Percentiles rank a stretch among this genome's conserved stretches.
Conservation (phyloP, 1,140 invertebrate genomes). For the Capitella teleta region DNA sequence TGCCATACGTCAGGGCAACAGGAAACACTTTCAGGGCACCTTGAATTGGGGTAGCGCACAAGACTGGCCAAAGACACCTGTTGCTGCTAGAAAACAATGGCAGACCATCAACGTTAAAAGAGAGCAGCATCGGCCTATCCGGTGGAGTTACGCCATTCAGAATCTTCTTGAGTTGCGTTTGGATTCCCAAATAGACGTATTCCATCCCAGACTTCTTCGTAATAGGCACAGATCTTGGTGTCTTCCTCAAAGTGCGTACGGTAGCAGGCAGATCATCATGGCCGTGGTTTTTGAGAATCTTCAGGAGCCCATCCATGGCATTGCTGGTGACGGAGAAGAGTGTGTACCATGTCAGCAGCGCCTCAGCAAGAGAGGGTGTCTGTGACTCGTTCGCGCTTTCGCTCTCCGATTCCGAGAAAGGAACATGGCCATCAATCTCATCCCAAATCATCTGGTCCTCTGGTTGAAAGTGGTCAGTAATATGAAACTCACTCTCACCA, state of each 20-base stretch:
- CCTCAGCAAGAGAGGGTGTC: too few relatives aligned
- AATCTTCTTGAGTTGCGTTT: conserved; percentile 10
- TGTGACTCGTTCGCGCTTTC: too few relatives aligned
- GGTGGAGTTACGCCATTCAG: background rate
- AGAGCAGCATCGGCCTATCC: background rate
- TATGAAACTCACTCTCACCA: too few relatives aligned
- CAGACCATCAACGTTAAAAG: conserved; percentile 1
- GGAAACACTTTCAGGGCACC: background rate
- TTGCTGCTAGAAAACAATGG: background rate
- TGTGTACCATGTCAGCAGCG: too few relatives aligned
- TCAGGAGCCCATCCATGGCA: conserved; percentile 5
- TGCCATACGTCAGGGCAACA: background rate
- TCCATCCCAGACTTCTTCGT: conserved; percentile 4
- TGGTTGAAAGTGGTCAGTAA: too few relatives aligned
- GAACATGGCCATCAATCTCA: too few relatives aligned
- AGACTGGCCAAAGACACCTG: background rate
- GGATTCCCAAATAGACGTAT: background rate
- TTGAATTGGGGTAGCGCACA: background rate
- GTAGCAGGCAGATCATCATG: conserved; percentile 4
- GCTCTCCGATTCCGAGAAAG: too few relatives aligned
- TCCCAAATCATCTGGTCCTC: too few relatives aligned
- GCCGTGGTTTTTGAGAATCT: conserved; percentile 7
- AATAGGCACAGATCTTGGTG: background rate
- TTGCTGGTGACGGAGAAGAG: too few relatives aligned
- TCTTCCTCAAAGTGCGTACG: conserved; percentile 5